Evolutionary conservation across 2,113 vertebrate species (phyloP).

Genomic region (Ceyx cyanopectus): DNA sequence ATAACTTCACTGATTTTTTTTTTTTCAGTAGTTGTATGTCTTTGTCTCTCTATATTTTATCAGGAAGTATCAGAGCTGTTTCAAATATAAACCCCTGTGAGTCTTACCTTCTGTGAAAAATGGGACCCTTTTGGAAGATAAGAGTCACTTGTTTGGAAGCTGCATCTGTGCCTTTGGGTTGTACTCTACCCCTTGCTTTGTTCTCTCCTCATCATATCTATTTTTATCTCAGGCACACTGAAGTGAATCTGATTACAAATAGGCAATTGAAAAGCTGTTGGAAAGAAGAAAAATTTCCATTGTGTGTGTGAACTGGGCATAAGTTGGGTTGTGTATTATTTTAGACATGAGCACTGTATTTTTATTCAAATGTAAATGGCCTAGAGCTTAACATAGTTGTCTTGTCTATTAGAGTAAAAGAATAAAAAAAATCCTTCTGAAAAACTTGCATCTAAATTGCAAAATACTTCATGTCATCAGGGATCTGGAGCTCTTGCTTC

Average conservation of each 20-base stretch:
- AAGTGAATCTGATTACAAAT: neutral
- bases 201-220: neutral
- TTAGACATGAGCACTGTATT: neutral
- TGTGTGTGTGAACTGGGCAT: fast-evolving
- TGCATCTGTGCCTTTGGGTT: neutral
- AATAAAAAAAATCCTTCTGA: neutral
- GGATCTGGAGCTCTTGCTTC: neutral
- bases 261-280: too few species aligned
- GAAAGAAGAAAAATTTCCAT: neutral
- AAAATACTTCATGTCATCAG: neutral
- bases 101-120: neutral
- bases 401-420: neutral
- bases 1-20: neutral
- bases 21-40: neutral
- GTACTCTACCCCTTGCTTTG: neutral
- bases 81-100: fast-evolving
- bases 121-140: neutral
- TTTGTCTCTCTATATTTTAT: neutral
- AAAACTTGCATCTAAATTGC: neutral
- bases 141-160: neutral
- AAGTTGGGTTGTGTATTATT: neutral
- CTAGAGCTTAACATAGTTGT: neutral
- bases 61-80: neutral
- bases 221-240: neutral
- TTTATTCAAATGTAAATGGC: neutral